Percentiles rank a stretch among this genome's conserved stretches.
Conservation (phyloP, 1,140 invertebrate species). For the Macrotrachela quadricornifera region DNA sequence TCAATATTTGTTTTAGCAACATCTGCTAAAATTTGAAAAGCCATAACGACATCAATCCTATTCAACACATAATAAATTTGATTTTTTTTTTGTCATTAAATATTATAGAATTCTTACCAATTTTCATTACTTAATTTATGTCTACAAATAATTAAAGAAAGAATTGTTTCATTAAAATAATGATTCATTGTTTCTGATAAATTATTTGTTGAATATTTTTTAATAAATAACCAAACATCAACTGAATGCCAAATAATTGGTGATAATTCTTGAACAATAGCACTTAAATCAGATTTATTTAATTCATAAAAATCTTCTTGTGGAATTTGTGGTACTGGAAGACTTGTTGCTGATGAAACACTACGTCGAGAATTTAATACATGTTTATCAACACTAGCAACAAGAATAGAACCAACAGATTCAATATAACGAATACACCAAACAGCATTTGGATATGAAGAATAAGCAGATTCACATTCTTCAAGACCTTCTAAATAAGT, state of each 20-base stretch:
- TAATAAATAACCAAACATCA: constrained; percentile 25
- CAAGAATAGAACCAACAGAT: constrained; percentile 22
- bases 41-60: constrained; percentile 23
- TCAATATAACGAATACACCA: constrained; percentile 23
- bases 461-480: constrained; percentile 23
- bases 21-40: constrained; percentile 21
- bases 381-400: constrained; percentile 16
- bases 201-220: constrained; percentile 14
- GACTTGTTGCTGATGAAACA: no score
- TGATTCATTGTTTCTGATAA: constrained; percentile 16
- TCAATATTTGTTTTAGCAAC: constrained; percentile 18
- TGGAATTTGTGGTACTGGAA: no score
- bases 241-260: constrained; percentile 30
- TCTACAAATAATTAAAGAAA: no score
- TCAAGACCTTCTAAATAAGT: constrained; percentile 14
- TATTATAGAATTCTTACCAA: no score
- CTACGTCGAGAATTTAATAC: no score
- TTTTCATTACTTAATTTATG: no score
- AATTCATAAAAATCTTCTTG: background rate
- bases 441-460: constrained; percentile 25
- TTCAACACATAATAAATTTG: background rate
- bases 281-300: constrained; percentile 17
- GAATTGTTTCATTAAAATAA: background rate
- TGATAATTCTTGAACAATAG: constrained; percentile 26
- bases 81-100: no score